phyloP scores from a whole-genome alignment of 2,113 vertebrate species.

The Microtus pennsylvanicus region DNA sequence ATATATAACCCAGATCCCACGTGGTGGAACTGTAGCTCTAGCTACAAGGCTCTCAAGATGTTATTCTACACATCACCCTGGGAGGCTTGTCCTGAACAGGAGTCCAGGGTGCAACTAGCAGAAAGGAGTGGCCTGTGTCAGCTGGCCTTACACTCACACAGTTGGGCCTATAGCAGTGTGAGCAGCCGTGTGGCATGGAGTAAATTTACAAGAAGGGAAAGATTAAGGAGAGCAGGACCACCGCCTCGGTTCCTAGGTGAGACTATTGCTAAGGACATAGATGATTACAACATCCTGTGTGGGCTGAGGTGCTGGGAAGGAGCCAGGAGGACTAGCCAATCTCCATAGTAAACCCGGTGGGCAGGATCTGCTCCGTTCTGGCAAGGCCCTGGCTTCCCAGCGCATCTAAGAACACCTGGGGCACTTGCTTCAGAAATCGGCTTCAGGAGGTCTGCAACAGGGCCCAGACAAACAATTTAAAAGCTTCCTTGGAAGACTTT shows the following conservation, averaged over 20 bases:
- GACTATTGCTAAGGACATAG: conserved; percentile 6
- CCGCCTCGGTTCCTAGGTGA: conserved; percentile 32
- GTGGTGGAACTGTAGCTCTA: neutral
- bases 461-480: neutral
- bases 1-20: neutral
- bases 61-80: neutral
- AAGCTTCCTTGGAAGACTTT: neutral
- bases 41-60: neutral
- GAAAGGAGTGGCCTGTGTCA: neutral
- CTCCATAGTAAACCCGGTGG: neutral
- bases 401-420: neutral
- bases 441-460: neutral
- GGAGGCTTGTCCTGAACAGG: neutral
- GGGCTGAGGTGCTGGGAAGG: conserved; percentile 6
- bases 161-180: neutral
- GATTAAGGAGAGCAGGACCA: neutral
- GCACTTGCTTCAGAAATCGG: neutral
- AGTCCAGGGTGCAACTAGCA: neutral
- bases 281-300: neutral
- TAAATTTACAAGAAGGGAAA: neutral
- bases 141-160: neutral
- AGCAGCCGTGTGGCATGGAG: fast-evolving
- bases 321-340: neutral
- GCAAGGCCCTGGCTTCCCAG: neutral
- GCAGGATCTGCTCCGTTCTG: neutral